phyloP scores from a whole-genome alignment of 2,888 invertebrate genomes.

The Phasia obesa region DNA sequence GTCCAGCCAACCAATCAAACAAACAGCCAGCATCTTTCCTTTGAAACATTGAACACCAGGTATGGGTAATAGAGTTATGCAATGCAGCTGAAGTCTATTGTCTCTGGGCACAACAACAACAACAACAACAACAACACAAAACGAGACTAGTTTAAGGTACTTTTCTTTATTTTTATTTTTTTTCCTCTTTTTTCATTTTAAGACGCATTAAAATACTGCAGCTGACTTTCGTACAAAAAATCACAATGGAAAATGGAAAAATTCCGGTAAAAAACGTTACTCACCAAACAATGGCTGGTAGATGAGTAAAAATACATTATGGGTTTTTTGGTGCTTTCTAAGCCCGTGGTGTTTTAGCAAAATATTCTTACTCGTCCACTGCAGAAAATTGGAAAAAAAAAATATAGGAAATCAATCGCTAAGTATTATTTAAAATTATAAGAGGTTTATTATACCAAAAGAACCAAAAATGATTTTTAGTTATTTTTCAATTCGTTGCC shows the following conservation, averaged over 20 bases:
- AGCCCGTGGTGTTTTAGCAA: constrained; percentile 26
- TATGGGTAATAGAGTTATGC: constrained; percentile 57
- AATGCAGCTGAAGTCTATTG: constrained; percentile 57
- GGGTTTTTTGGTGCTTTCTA: constrained; percentile 3
- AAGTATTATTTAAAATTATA: neutral
- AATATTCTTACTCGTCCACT: neutral
- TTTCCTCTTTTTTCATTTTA: neutral
- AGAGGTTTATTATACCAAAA: constrained; percentile 32
- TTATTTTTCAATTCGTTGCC: constrained; percentile 3
- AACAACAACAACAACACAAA: constrained; percentile 11
- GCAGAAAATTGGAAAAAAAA: neutral
- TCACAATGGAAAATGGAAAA: neutral
- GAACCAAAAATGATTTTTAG: constrained; percentile 27
- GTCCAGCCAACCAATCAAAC: neutral
- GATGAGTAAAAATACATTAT: neutral
- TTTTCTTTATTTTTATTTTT: constrained; percentile 25
- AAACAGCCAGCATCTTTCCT: constrained; percentile 47
- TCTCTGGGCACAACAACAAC: constrained; percentile 18
- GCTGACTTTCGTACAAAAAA: constrained; percentile 24
- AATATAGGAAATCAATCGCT: constrained; percentile 17
- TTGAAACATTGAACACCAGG: constrained; percentile 29
- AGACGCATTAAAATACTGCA: constrained; percentile 40
- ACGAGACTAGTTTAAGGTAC: constrained; percentile 45
- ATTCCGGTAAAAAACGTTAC: constrained; percentile 20
- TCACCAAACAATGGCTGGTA: constrained; percentile 11